phyloP scores from a whole-genome alignment of 2,113 vertebrate species.

The Argyrosomus japonicus region DNA sequence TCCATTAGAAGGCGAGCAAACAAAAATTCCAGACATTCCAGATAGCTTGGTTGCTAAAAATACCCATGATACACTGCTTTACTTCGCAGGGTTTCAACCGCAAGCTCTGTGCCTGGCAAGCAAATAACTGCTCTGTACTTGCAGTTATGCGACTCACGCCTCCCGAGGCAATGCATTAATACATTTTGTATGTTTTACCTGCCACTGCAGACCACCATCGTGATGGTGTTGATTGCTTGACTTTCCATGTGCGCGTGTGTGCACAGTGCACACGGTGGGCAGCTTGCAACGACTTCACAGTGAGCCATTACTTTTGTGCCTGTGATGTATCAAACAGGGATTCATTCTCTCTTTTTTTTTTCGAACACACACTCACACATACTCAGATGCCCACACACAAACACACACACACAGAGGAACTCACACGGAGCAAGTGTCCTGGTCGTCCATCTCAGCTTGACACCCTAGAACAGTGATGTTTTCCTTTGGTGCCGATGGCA shows the following conservation, averaged over 20 bases:
- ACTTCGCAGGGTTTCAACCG: conserved; percentile 27
- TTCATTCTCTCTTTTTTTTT: conserved; percentile 42
- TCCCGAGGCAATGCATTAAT: neutral
- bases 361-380: neutral
- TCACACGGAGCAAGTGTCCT: conserved; percentile 51
- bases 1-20: conserved; percentile 10
- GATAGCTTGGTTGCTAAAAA: conserved; percentile 14
- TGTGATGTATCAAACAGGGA: conserved; percentile 64
- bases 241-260: neutral
- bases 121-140: conserved; percentile 20
- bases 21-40: neutral
- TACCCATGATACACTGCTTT: conserved; percentile 50
- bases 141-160: neutral
- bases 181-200: conserved; percentile 26
- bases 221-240: conserved; percentile 43
- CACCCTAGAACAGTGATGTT: conserved; percentile 76
- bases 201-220: conserved; percentile 21
- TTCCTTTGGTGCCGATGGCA: conserved; percentile 66
- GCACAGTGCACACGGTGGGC: conserved; percentile 31
- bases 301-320: conserved; percentile 64
- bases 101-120: conserved; percentile 1
- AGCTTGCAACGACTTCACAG: conserved; percentile 56
- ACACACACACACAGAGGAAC: conserved; percentile 16
- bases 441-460: conserved; percentile 74
- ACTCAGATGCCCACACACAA: conserved; percentile 16